Conservation (phyloP, 1,140 invertebrate genomes). For the Sinella curviseta region DNA sequence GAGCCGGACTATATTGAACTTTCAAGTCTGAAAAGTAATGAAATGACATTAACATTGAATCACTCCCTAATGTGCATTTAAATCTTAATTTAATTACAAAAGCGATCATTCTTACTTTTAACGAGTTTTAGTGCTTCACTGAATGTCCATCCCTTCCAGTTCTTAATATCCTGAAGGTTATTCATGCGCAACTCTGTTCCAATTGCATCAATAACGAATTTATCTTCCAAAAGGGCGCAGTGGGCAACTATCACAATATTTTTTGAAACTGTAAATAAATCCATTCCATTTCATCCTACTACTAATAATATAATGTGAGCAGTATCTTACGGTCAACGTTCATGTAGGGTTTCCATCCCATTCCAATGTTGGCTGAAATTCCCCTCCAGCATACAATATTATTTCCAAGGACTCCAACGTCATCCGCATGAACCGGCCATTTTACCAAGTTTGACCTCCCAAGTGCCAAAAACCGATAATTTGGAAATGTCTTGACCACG, state of each 20-base stretch:
- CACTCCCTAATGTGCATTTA: no score
- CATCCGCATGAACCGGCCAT: neutral
- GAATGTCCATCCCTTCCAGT: neutral
- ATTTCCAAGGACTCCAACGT: neutral
- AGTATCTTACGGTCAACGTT: neutral
- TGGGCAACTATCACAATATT: neutral
- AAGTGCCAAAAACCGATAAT: neutral
- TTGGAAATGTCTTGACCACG: neutral
- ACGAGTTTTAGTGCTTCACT: neutral
- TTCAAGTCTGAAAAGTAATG: slow-evolving; percentile 1
- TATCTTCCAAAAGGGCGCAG: neutral
- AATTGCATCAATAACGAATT: neutral
- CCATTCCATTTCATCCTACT: no score
- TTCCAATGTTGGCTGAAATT: neutral
- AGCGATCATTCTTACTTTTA: no score
- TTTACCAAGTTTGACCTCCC: neutral
- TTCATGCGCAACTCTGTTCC: neutral
- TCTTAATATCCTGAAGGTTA: neutral
- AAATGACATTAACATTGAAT: no score
- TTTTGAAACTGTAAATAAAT: neutral
- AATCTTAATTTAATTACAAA: no score
- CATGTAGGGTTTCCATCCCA: slow-evolving; percentile 3
- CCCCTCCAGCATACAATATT: neutral
- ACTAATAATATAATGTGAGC: no score
- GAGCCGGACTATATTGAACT: neutral